Base-by-base conservation (phyloP, 1,140 invertebrate genomes). In the Eurosta solidaginis region DNA sequence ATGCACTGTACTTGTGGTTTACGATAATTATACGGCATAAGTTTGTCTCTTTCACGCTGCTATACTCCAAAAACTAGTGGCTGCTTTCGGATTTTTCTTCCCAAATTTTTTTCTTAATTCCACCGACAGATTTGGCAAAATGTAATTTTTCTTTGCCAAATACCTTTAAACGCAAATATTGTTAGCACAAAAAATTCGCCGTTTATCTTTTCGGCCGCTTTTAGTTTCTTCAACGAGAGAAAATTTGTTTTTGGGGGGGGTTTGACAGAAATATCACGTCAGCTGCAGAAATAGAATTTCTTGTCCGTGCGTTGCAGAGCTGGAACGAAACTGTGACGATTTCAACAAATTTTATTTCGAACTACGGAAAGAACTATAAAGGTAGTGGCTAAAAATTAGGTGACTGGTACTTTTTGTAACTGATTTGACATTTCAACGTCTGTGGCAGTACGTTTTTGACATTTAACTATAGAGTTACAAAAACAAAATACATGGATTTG, bases 211-310 rank as follows among this genome's bases (percentile, higher is more conserved):
- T 47, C 22, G 5, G n/a, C 44, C 45, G 44, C 44, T 74, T 59
- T 74, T 74, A 45, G 20, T 47, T 74, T 47, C 68, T 74, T 63
- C 52, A 63, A 63, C 76, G 52, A 59, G 76, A 77, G 52, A 77
- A 77, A 77, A 77, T 63, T 63, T 44, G 54, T 77, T 77, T 77
- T 59, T 76, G 14, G 25, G 47, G 36, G 50, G 76, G 76, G 76
- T 33, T 77, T 77, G 76, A 77, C 76, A 77, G 76, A 63, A 63
- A 77, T 45, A 77, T 77, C 76, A 77, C 76, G 76, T 77, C 76
- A 77, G 76, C 76, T 77, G 76, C 76, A 77, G 76, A 77, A 77
- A 77, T 63, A 59, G 50, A 77, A 44, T 77, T 77, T 77, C 44
- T 59, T 68, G 50, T 40, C 40, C 25, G 36, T 77, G n/a, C 54